Evolutionary conservation across 2,113 vertebrate genomes (phyloP).

Genomic region (Lagopus muta): DNA sequence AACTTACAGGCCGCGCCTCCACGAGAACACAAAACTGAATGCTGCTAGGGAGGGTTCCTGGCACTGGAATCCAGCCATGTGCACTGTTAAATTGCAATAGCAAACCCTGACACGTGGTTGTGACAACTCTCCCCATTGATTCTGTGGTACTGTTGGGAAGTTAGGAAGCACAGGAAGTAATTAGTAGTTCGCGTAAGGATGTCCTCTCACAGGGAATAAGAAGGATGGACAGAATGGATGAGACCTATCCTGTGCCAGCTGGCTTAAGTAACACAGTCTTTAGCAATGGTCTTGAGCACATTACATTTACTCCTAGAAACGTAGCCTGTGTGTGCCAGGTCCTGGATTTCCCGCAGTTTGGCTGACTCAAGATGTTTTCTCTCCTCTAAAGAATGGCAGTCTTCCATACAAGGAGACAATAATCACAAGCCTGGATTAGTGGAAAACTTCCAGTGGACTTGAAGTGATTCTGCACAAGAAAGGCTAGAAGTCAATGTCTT

Average conservation of each 20-base stretch:
- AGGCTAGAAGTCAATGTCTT: background rate
- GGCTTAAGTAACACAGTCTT: slow-evolving; percentile 6
- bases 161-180: background rate
- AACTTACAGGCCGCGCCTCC: background rate
- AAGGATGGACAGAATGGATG: slow-evolving; percentile 3
- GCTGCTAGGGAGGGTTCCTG: background rate
- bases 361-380: background rate
- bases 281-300: background rate
- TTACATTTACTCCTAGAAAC: background rate
- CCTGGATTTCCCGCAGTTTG: background rate
- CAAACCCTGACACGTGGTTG: background rate
- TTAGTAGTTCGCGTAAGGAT: slow-evolving; percentile 1
- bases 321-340: background rate
- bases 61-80: background rate
- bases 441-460: background rate
- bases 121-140: background rate
- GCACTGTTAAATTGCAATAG: background rate
- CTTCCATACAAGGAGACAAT: background rate
- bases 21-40: background rate
- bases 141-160: slow-evolving; percentile 14
- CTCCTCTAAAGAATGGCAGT: background rate
- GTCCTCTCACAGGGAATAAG: background rate
- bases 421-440: background rate
- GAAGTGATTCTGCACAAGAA: background rate
- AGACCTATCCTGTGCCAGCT: slow-evolving; percentile 24